Conservation (phyloP, 1,140 invertebrate species). For the Contarinia nasturtii region DNA sequence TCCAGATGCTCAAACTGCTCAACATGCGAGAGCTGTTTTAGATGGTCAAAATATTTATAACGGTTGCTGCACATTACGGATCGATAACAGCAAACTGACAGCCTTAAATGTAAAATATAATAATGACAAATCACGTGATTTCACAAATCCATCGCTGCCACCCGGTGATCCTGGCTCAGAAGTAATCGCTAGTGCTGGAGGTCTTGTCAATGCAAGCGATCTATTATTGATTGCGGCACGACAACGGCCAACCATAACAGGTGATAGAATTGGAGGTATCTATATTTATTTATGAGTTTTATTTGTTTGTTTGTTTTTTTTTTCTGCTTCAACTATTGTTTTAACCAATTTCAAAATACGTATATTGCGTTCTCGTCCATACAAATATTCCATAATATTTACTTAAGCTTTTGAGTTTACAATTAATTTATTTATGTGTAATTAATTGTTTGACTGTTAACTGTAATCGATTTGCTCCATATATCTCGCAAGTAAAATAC, state of each 20-base stretch:
- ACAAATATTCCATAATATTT: too few species aligned
- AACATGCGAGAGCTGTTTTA: constrained; percentile 84
- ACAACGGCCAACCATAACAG: constrained; percentile 34
- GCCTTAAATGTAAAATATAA: constrained; percentile 98
- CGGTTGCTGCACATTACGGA: constrained; percentile 95
- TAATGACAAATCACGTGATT: constrained; percentile 98
- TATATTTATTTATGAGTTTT: constrained; percentile 12
- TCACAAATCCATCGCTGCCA: constrained; percentile 92
- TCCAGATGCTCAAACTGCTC: constrained; percentile 86
- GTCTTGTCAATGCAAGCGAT: constrained; percentile 34
- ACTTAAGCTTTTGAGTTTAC: too few species aligned
- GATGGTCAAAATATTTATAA: constrained; percentile 99
- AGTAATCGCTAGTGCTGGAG: constrained; percentile 35
- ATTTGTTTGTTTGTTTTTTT: constrained; percentile 4
- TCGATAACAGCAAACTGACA: constrained; percentile 96
- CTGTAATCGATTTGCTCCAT: too few species aligned
- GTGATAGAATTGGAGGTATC: constrained; percentile 24
- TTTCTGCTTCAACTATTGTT: constrained; percentile 2
- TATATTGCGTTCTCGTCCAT: too few species aligned
- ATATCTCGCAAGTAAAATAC: too few species aligned
- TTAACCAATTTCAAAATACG: neutral
- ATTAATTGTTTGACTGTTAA: neutral
- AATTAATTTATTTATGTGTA: neutral
- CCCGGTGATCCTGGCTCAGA: constrained; percentile 68
- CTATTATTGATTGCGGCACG: constrained; percentile 46